phyloP scores from a whole-genome alignment of 2,888 invertebrate genomes.

The Tinea pellionella region DNA sequence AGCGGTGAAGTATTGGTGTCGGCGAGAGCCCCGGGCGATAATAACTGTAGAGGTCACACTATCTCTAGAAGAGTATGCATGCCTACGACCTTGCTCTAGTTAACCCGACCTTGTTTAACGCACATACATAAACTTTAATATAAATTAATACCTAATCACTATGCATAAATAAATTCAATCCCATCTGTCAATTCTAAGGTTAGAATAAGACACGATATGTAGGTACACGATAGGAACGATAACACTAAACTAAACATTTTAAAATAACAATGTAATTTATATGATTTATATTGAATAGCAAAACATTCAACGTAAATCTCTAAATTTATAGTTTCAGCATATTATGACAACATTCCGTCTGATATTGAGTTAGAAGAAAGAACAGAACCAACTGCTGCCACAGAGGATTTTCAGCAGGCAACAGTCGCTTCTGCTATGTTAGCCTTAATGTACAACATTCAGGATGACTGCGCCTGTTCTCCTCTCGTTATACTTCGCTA shows the following conservation, averaged over 20 bases:
- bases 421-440: too few relatives aligned
- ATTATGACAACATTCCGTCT: too few relatives aligned
- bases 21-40: slow-evolving; percentile 36
- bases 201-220: not conserved
- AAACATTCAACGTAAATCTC: too few relatives aligned
- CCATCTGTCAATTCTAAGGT: slow-evolving; percentile 8
- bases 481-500: too few relatives aligned
- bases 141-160: slow-evolving; percentile 2
- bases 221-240: not conserved
- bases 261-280: too few relatives aligned
- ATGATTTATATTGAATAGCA: too few relatives aligned
- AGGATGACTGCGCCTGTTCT: too few relatives aligned
- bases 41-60: slow-evolving; percentile 55
- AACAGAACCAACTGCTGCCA: too few relatives aligned
- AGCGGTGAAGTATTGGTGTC: slow-evolving; percentile 10
- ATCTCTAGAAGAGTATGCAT: slow-evolving; percentile 53
- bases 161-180: not conserved
- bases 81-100: slow-evolving; percentile 57
- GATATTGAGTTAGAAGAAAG: too few relatives aligned
- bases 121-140: slow-evolving; percentile 6
- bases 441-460: too few relatives aligned
- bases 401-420: too few relatives aligned
- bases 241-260: not conserved
- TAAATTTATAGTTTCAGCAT: too few relatives aligned
- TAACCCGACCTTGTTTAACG: slow-evolving; percentile 45